A percentile compares a stretch with the other conserved stretches of the same genome.
phyloP scores from a whole-genome alignment of 2,113 vertebrate species.

The Catagonus wagneri region DNA sequence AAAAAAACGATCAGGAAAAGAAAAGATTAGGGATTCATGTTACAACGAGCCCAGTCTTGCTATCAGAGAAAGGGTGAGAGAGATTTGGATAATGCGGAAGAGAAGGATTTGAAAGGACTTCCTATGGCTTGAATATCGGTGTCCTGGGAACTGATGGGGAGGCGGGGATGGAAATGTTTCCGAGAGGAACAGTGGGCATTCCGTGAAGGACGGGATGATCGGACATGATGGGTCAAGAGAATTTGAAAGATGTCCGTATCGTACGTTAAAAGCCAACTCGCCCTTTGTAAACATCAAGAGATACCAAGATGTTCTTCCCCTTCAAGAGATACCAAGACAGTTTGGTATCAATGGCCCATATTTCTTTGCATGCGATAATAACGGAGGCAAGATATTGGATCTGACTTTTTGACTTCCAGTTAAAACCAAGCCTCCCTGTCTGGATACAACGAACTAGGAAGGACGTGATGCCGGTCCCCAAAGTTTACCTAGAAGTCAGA shows the following conservation, averaged over 20 bases:
- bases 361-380: neutral
- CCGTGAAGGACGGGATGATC: neutral
- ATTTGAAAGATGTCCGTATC: neutral
- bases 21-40: neutral
- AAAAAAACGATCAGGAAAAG: neutral
- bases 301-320: neutral
- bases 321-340: neutral
- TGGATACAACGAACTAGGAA: neutral
- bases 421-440: neutral
- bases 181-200: too few species aligned
- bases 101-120: neutral
- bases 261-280: neutral
- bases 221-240: neutral
- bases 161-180: neutral
- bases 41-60: neutral
- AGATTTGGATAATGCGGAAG: fast-evolving
- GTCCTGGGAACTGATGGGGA: neutral
- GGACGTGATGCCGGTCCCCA: neutral
- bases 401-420: neutral
- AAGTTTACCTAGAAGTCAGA: neutral
- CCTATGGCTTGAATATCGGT: fast-evolving
- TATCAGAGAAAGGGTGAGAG: neutral
- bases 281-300: neutral
- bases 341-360: neutral
- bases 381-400: neutral